A percentile compares a stretch with the other conserved stretches of the same genome.
Conservation (phyloP, 37 sponge, comb jelly and placozoan genomes). For the Aplysina aerophoba region DNA sequence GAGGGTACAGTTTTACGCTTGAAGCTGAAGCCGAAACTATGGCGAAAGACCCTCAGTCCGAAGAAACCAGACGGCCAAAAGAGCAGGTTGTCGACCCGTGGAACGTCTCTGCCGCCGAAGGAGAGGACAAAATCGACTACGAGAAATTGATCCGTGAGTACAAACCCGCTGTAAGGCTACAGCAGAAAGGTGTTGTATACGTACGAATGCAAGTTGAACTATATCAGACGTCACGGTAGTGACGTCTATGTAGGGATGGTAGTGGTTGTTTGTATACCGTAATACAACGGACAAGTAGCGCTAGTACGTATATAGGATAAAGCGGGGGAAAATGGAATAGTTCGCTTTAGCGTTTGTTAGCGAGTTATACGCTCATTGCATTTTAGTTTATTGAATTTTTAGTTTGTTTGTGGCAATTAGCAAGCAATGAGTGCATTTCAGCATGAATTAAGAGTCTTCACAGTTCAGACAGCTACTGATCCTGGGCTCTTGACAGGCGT, state of each 20-base stretch:
- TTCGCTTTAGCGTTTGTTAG: not conserved
- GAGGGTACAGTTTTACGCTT: slow-evolving; percentile 77
- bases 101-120: slow-evolving; percentile 78
- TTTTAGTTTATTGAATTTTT: not conserved
- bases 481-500: not conserved
- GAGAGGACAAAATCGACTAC: slow-evolving; percentile 85
- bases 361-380: not conserved
- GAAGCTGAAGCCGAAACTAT: not conserved
- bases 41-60: too few species aligned
- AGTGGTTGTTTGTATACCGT: too few species aligned
- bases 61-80: not conserved
- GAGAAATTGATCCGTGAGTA: slow-evolving; percentile 89
- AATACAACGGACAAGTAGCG: too few species aligned
- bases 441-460: too few species aligned
- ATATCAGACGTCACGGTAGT: too few species aligned
- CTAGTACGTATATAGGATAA: too few species aligned
- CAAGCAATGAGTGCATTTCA: not conserved
- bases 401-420: not conserved
- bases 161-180: not conserved
- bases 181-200: too few species aligned
- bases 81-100: slow-evolving; percentile 72
- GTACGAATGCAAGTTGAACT: too few species aligned
- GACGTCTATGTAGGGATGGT: too few species aligned
- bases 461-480: not conserved
- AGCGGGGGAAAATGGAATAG: slow-evolving; percentile 5